A percentile compares a stretch with the other conserved stretches of the same genome.
Conservation (phyloP, 2,888 invertebrate genomes). For the Herminia tarsipennalis region DNA sequence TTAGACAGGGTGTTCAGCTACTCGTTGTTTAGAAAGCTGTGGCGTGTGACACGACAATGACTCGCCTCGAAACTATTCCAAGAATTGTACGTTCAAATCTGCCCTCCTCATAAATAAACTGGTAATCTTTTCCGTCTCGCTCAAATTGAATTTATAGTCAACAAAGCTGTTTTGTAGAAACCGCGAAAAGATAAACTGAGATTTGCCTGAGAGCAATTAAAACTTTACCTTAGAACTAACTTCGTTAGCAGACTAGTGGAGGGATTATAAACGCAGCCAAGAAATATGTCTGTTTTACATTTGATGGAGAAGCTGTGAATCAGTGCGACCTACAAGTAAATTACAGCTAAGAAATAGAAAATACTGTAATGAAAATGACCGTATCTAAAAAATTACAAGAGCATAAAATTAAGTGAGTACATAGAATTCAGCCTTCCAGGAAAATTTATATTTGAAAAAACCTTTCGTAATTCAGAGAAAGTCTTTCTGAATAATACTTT, state of each 20-base stretch:
- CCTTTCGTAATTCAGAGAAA: too few relatives aligned
- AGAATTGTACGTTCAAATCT: slow-evolving; percentile 41
- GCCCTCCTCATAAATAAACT: slow-evolving; percentile 53
- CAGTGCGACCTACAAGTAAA: slow-evolving; percentile 69
- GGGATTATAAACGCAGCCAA: slow-evolving; percentile 68
- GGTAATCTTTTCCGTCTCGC: slow-evolving; percentile 66
- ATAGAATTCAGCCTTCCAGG: too few relatives aligned
- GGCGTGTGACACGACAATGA: slow-evolving; percentile 45
- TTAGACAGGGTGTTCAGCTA: too few relatives aligned
- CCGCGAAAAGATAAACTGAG: slow-evolving; percentile 83
- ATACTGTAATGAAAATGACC: slow-evolving; percentile 63
- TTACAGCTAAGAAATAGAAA: slow-evolving; percentile 48
- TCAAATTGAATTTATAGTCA: slow-evolving; percentile 81
- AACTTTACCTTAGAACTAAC: slow-evolving; percentile 83
- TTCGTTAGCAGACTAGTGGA: slow-evolving; percentile 76
- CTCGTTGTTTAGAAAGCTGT: too few relatives aligned
- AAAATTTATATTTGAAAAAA: too few relatives aligned
- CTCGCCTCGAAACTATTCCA: slow-evolving; percentile 37
- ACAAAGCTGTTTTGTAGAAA: slow-evolving; percentile 75
- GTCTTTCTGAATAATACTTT: slow-evolving; percentile 18
- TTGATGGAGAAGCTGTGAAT: slow-evolving; percentile 61
- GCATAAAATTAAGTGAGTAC: too few relatives aligned
- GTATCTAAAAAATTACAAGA: too few relatives aligned
- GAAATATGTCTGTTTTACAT: slow-evolving; percentile 73
- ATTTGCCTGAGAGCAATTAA: slow-evolving; percentile 83